phyloP scores from a whole-genome alignment of 1,140 invertebrate species.

The Platyscapa corneri region DNA sequence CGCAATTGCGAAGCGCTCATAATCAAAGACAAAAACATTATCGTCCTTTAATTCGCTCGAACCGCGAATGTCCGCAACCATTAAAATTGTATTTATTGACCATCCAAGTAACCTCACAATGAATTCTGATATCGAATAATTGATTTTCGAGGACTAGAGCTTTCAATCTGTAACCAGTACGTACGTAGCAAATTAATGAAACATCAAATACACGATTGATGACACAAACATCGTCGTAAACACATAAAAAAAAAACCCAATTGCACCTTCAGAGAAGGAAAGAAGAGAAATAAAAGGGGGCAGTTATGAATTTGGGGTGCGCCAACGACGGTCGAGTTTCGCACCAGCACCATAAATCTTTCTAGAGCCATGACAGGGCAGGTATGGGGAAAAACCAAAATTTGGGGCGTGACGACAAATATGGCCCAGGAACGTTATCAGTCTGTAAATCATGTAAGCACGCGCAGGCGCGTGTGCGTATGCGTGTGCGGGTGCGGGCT shows the following conservation, averaged over 20 bases:
- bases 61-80: neutral
- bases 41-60: neutral
- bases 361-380: neutral
- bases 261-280: neutral
- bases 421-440: slow-evolving; percentile 40
- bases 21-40: neutral
- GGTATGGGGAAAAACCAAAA: slow-evolving; percentile 19
- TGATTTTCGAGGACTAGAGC: neutral
- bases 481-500: neutral
- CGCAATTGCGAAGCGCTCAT: too few relatives aligned
- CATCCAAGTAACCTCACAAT: neutral
- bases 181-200: neutral
- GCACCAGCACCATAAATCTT: slow-evolving; percentile 18
- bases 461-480: neutral
- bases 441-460: slow-evolving; percentile 28
- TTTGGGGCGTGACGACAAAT: slow-evolving; percentile 34
- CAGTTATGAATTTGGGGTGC: neutral
- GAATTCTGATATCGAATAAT: neutral
- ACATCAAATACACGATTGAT: neutral
- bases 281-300: neutral
- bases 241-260: neutral
- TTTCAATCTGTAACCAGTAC: neutral
- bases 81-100: neutral
- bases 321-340: neutral
- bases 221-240: too few relatives aligned